phyloP scores from a whole-genome alignment of 2,113 vertebrate species.

The Cinclus cinclus region DNA sequence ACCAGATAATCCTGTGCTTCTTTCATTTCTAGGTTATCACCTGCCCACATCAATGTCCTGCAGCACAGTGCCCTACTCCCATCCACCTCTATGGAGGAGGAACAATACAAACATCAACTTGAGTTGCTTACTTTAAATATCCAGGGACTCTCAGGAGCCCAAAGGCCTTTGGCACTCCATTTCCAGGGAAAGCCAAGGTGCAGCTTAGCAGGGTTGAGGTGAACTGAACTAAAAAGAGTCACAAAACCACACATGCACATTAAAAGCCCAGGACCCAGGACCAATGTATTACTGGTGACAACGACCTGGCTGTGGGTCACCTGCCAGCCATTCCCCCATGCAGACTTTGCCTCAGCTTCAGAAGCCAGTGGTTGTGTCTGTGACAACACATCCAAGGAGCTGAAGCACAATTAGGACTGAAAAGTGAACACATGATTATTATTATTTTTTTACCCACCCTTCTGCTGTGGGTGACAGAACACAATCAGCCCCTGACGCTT shows the following conservation, averaged over 20 bases:
- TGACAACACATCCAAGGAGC: neutral
- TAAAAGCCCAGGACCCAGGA: neutral
- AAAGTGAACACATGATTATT: constrained; percentile 71
- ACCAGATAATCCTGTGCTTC: neutral
- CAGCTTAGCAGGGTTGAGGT: neutral
- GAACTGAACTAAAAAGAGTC: neutral
- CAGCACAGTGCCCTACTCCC: neutral
- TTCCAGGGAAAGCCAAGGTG: neutral
- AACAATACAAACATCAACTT: neutral
- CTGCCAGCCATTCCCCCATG: rapidly evolving
- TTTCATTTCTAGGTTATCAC: too few relatives aligned
- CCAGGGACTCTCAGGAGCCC: neutral
- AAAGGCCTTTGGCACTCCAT: neutral
- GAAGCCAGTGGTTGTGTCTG: neutral
- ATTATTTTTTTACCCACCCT: constrained; percentile 70
- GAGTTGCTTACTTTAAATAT: neutral
- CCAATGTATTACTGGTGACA: rapidly evolving
- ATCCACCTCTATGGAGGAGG: rapidly evolving
- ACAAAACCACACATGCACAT: rapidly evolving
- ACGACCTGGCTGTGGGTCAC: neutral
- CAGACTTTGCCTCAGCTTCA: neutral
- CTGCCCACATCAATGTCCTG: neutral
- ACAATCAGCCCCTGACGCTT: constrained; percentile 73
- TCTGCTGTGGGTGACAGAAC: constrained; percentile 69
- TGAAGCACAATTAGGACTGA: constrained; percentile 70